These are phyloP conservation scores for Sorex fumeus DNA, from an alignment of 2,113 vertebrate genomes.

Conservation along the genomic window DNA sequence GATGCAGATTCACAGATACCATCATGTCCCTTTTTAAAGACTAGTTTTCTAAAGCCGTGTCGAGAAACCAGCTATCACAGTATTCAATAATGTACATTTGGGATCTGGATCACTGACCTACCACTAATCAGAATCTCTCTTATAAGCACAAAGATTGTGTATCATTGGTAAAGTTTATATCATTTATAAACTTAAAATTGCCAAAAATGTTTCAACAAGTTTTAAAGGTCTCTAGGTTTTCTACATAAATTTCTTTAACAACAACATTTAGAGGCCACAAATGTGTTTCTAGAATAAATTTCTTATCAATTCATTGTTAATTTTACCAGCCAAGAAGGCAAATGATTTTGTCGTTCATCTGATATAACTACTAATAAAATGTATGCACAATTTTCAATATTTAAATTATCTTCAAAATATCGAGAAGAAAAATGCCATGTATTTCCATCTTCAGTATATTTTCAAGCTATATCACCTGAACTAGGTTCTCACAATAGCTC, in stretches of 20 bases:
- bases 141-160: neutral
- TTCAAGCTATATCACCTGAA: neutral
- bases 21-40: neutral
- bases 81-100: neutral
- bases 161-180: neutral
- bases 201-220: neutral
- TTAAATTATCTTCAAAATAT: conserved; percentile 17
- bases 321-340: conserved; percentile 37
- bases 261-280: conserved; percentile 27
- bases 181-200: neutral
- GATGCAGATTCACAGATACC: neutral
- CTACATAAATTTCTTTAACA: conserved; percentile 16
- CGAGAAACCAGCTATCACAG: neutral
- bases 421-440: conserved; percentile 4
- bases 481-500: neutral
- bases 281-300: conserved; percentile 55
- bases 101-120: neutral
- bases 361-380: conserved; percentile 1
- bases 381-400: conserved; percentile 2
- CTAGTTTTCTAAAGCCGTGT: neutral
- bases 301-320: neutral
- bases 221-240: neutral
- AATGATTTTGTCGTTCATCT: conserved; percentile 3
- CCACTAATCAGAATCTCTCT: conserved; percentile 38
- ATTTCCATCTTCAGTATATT: neutral